Base-by-base conservation (phyloP, 2,797 vertebrate species). In the Heterohyrax brucei region DNA sequence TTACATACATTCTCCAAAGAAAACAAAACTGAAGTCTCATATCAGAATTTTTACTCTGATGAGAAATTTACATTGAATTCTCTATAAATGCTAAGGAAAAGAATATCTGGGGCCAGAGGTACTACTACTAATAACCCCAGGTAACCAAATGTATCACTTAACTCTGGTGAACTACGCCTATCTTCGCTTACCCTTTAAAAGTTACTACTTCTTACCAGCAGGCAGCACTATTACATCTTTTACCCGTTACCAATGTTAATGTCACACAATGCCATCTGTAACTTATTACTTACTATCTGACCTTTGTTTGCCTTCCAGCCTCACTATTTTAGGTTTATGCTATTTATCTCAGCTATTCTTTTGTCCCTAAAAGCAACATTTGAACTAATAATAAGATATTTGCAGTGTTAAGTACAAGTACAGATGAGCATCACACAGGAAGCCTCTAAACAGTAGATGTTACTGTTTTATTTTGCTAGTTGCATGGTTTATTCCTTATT, bases 141-240 rank as follows among this genome's bases (percentile, higher is more conserved):
- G 50, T 24, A 83, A 92, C 0, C 0, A 5, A 50, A 66, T 73
- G 7, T 77, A 85, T 30, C 78, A 91, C 56, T 66, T 91, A 85
- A 30, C 44, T 87, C 77, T 39, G 62, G 79, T 95, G 96, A 89
- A 95, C 93, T 91, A 59, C 62, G 9, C 2, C 91, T 94, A 82
- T 97, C 97, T 97, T 56, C 92, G 93, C 92, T 87, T 96, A 95
- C 95, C 86, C 82, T 97, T 86, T 89, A 87, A 97, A 98, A 97
- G 98, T 93, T 98, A 98, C 98, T 98, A 76, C 96, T 76, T 98
- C 93, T 98, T 97, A 98, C 98, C 98, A 98, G 98, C 97, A 98
- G 98, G 98, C 97, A 97, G 98, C 98, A 98, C 98, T 98, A 94
- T 98, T 98, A 98, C 98, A 98, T 98, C 98, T 98, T 98, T 95